Evolutionary conservation across 2,113 vertebrate species (phyloP).

Genomic region (Cryptoleucopteryx plumbea): DNA sequence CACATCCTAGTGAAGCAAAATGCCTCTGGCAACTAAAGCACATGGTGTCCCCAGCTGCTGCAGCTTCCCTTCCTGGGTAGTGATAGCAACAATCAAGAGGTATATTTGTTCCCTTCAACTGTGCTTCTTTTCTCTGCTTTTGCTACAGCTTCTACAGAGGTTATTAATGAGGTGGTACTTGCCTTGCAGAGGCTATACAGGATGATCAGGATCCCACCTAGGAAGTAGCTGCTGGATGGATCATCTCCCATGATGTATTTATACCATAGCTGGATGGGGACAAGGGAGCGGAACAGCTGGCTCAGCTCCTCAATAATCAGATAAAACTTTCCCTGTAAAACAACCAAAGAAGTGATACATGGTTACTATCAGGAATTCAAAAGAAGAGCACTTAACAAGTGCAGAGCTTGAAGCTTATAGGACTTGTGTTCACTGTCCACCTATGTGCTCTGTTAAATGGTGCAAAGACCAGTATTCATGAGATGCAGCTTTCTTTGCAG

Average conservation of each 20-base stretch:
- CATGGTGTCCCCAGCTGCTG: neutral
- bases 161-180: neutral
- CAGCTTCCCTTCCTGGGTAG: neutral
- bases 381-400: neutral
- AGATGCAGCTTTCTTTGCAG: neutral
- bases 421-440: neutral
- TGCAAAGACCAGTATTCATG: neutral
- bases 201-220: slow-evolving; percentile 90
- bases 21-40: neutral
- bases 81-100: neutral
- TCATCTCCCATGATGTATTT: slow-evolving; percentile 98
- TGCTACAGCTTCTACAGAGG: neutral
- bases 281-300: slow-evolving; percentile 93
- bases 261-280: slow-evolving; percentile 98
- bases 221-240: slow-evolving; percentile 90
- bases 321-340: slow-evolving; percentile 90
- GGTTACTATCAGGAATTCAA: neutral
- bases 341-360: neutral
- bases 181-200: slow-evolving; percentile 97
- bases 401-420: neutral
- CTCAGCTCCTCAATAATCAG: slow-evolving; percentile 95
- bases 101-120: neutral
- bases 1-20: neutral
- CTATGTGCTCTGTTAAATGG: neutral
- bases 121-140: neutral